Evolutionary conservation across 2,888 invertebrate species (phyloP), one percentile per base, ranked within the genome.

Genomic region (Fragum whitleyi): DNA sequence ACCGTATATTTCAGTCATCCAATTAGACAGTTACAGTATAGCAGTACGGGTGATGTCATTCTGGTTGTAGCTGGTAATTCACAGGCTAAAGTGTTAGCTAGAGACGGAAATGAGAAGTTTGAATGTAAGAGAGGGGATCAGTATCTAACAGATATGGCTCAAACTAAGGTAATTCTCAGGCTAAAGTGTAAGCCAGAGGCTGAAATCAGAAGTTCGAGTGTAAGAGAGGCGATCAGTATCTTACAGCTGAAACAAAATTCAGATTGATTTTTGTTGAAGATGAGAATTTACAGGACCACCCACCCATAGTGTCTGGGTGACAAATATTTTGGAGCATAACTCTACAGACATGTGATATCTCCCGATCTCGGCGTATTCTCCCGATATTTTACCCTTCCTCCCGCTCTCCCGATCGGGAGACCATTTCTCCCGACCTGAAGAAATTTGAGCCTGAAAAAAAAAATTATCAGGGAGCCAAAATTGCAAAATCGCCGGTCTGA

Each of bases 51-150:
- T 0, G 99, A 99, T 94, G 96, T 96, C 61, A 96, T 99, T 74
- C 95, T 99, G 16, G 97, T 99, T 0, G 96, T 98, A 68, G 97
- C 98, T 5, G 99, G 99, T 0, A 96, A 97, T 57, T 96, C 94
- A 5, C 94, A 94, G 83, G 94, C 98, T 0, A 99, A 99, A 94
- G 96, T 99, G 0, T 94, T 99, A 19, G 98, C 98, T 91, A 95
- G 99, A 29, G 99, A 99, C 92, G 99, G 99, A 0, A 97, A 97
- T 90, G 98, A 98, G 74, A 96, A 97, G 77, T 95, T 98, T 59
- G 98, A 98, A 94, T 98, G 98, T 91, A 96, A 97, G 0, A 98
- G 98, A 94, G 99, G 98, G 0, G 98, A 98, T 94, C 98, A 97
- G 93, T 99, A 99, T 91, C 97, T 99, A 26, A 96, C 96, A 0